Percentiles rank a stretch among this genome's conserved stretches.
These are phyloP conservation scores for Mesoligia furuncula DNA, from an alignment of 2,888 invertebrate genomes.

Conservation along the genomic window DNA sequence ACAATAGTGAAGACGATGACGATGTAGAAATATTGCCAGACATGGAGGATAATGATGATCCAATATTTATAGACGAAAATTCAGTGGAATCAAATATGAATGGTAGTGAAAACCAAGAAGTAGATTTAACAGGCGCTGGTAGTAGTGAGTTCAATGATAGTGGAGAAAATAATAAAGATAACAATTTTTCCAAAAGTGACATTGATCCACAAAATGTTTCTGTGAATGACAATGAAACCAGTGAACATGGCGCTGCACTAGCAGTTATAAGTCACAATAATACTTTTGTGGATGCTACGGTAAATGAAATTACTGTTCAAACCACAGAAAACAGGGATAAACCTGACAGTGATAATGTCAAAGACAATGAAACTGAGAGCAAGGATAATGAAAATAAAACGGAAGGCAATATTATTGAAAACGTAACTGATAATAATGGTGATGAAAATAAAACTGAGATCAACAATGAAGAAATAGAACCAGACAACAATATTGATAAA, in stretches of 20 bases:
- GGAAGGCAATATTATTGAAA: constrained; percentile 28
- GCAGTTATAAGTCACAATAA: constrained; percentile 37
- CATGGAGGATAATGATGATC: constrained; percentile 81
- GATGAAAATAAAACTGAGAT: constrained; percentile 36
- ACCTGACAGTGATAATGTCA: constrained; percentile 6
- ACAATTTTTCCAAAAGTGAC: constrained; percentile 39
- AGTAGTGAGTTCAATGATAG: constrained; percentile 89
- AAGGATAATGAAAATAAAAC: constrained; percentile 16
- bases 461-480: constrained; percentile 27
- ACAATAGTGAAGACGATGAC: constrained; percentile 76
- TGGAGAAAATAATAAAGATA: constrained; percentile 75
- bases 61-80: constrained; percentile 89
- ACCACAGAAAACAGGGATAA: constrained; percentile 3
- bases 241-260: constrained; percentile 37
- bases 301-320: background rate
- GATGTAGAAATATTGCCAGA: constrained; percentile 85
- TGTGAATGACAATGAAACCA: constrained; percentile 35
- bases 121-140: constrained; percentile 82
- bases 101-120: constrained; percentile 78
- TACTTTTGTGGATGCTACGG: background rate
- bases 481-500: constrained; percentile 34
- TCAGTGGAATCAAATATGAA: constrained; percentile 83
- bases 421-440: constrained; percentile 29
- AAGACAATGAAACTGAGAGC: constrained; percentile 33
- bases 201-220: constrained; percentile 44